These are phyloP conservation scores for Sinosuthora webbiana DNA, from an alignment of 2,113 vertebrate genomes.

Conservation along the genomic window DNA sequence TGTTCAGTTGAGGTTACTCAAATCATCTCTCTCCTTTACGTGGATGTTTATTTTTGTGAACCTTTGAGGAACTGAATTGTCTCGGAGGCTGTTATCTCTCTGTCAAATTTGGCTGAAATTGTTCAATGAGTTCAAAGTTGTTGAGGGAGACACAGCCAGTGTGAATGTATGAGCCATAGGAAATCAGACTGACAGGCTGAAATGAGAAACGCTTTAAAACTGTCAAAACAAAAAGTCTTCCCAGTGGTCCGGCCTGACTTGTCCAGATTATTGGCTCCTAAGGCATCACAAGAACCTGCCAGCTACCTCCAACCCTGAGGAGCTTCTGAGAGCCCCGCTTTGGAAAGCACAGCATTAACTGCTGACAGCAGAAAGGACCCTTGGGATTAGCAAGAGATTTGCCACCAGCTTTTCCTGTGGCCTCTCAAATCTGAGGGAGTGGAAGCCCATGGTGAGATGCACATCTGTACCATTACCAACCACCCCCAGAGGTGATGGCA, in stretches of 20 bases:
- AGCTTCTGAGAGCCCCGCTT: neutral
- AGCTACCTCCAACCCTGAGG: neutral
- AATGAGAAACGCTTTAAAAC: conserved; percentile 16
- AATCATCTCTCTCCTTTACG: neutral
- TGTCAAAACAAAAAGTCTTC: conserved; percentile 16
- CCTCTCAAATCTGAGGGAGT: neutral
- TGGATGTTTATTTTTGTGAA: conserved; percentile 29
- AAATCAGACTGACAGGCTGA: conserved; percentile 43
- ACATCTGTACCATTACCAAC: neutral
- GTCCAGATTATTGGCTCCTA: neutral
- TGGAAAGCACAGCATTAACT: neutral
- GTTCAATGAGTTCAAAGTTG: conserved; percentile 55
- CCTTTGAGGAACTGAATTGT: conserved; percentile 38
- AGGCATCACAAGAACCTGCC: neutral
- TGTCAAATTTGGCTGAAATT: conserved; percentile 57
- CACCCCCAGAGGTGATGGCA: accelerated
- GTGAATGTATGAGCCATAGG: neutral
- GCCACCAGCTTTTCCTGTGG: neutral
- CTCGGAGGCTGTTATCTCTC: conserved; percentile 35
- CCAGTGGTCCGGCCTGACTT: neutral
- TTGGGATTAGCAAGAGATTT: neutral
- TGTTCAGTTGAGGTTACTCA: conserved; percentile 36
- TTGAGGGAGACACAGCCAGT: conserved; percentile 11
- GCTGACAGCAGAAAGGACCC: neutral
- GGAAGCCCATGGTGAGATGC: neutral